Conservation (phyloP, 2,888 invertebrate genomes). For the Trilocha varians region DNA sequence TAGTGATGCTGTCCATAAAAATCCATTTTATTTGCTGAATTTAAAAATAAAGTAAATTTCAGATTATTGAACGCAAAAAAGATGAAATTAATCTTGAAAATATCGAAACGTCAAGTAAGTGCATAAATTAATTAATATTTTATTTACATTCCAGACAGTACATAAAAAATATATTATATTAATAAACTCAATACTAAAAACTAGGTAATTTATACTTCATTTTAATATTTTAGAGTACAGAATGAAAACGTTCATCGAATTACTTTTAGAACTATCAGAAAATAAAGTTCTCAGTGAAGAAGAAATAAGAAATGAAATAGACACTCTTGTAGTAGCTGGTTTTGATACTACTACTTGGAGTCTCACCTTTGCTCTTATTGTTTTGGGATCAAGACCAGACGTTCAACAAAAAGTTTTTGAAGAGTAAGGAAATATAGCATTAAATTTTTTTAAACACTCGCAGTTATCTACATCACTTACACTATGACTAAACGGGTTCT, state of each 20-base stretch:
- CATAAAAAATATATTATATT: not conserved
- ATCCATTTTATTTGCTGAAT: too few relatives aligned
- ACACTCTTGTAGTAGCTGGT: conserved; percentile 9
- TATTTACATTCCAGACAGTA: not conserved
- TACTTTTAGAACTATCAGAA: conserved; percentile 5
- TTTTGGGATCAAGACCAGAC: conserved; percentile 6
- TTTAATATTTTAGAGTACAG: not conserved
- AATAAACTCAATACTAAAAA: not conserved
- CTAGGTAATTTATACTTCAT: too few relatives aligned
- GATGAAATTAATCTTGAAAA: not conserved
- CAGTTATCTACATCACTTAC: too few relatives aligned
- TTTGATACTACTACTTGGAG: conserved; percentile 7
- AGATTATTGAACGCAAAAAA: not conserved
- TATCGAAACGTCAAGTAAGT: not conserved
- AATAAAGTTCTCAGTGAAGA: conserved; percentile 6
- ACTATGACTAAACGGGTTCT: too few relatives aligned
- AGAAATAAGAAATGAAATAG: conserved; percentile 13
- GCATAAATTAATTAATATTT: not conserved
- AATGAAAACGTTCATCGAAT: conserved; percentile 6
- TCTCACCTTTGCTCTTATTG: conserved; percentile 3
- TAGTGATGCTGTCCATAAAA: too few relatives aligned
- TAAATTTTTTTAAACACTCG: too few relatives aligned
- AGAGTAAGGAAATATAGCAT: too few relatives aligned
- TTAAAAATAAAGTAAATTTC: not conserved
- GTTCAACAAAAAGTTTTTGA: conserved; percentile 9